Percentiles rank a stretch among this genome's conserved stretches.
Conservation (phyloP, 1,140 invertebrate species). For the Drosophila mojavensis region DNA sequence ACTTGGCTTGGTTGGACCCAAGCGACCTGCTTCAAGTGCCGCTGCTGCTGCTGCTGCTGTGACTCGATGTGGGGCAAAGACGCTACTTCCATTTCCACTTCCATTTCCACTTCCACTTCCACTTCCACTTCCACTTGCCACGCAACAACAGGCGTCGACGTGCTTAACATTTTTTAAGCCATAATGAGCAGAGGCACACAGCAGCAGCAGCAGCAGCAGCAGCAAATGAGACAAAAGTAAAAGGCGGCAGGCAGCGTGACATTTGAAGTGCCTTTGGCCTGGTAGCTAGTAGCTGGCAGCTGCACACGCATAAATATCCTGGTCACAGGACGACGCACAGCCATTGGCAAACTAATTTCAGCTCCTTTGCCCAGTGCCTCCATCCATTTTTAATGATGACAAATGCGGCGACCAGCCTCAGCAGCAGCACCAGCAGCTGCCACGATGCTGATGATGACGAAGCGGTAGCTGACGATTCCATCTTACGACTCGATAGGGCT, state of each 20-base stretch:
- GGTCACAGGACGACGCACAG: constrained; percentile 28
- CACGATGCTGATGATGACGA: constrained; percentile 16
- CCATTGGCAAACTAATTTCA: constrained; percentile 63
- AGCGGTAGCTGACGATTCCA: constrained; percentile 47
- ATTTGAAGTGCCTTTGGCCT: constrained; percentile 57
- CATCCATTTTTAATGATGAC: constrained; percentile 74
- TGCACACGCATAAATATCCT: constrained; percentile 78
- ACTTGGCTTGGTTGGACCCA: constrained; percentile 62
- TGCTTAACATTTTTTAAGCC: constrained; percentile 82
- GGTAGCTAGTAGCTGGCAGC: constrained; percentile 39
- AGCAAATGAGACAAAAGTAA: constrained; percentile 40
- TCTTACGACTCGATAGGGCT: constrained; percentile 54
- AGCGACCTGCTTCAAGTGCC: constrained; percentile 71
- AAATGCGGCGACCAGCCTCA: constrained; percentile 57
- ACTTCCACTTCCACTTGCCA: constrained; percentile 46
- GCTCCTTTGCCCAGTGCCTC: constrained; percentile 21
- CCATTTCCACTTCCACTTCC: constrained; percentile 9
- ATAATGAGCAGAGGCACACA: constrained; percentile 68
- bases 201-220: neutral
- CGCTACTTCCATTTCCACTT: neutral
- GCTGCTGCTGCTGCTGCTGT: neutral
- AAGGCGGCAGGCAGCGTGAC: constrained; percentile 62
- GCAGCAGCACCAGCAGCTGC: neutral
- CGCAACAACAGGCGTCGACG: constrained; percentile 72
- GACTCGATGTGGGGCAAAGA: constrained; percentile 15